Evolutionary conservation across 2,888 invertebrate species (phyloP), one percentile per base, ranked within the genome.

Genomic region (Macaria liturata): DNA sequence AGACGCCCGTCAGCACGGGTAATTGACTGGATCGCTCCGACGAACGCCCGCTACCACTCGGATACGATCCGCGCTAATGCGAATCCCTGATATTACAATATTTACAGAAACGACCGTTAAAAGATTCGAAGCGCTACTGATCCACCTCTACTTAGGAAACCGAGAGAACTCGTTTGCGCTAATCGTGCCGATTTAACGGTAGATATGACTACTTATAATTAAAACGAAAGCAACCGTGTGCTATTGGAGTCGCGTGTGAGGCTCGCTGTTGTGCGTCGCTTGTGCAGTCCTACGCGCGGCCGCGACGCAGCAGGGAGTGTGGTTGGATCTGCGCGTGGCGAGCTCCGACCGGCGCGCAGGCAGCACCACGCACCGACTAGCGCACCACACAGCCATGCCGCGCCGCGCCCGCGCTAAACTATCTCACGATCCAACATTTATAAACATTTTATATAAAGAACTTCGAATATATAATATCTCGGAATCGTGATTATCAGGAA

Each of bases 81-180:
- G 83, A 84, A 84, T 78, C 82, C 79, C 84, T 80, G 77, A 80
- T 78, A 83, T 80, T 88, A 86, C 83, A 85, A 87, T 90, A 91
- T 91, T 89, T 91, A 91, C 90, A 90, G 78, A 83, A 87, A 89
- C 83, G 79, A 54, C 55, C 55, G 59, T 60, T 46, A 60, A 55
- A 59, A 60, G 59, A 81, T 87, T 84, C 81, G 82, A 91, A 89
- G 89, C 90, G 81, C 91, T 91, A 91, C 89, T 85, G 83, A 85
- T 86, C 74, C 87, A 86, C 83, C 81, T 83, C 90, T 90, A 90
- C 84, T 81, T 86, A 86, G 83, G 84, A 89, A 91, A 91, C 87
- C 79, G 85, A 88, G 86, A 88, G 81, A 84, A 81, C 80, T 81
- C 42, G 78, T 80, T 83, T 80, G 84, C 84, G 76, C 84, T 86